Conservation (phyloP, 1,140 invertebrate genomes). For the Scylla paramamosain region DNA sequence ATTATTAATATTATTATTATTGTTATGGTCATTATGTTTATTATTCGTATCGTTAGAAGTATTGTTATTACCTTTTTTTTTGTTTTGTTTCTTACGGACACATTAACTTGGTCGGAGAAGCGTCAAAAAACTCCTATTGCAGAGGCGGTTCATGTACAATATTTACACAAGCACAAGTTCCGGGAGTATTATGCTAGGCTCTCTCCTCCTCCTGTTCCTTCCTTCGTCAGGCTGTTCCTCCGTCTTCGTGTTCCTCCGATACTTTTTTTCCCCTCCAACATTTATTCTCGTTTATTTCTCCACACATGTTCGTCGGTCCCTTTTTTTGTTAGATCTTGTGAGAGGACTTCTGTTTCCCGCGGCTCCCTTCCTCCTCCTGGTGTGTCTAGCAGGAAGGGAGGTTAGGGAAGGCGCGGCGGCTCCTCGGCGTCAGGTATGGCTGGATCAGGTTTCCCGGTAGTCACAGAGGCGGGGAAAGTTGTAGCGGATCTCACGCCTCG, state of each 20-base stretch:
- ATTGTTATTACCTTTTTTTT: conserved; percentile 30
- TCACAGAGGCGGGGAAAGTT: too few species aligned
- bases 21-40: background rate
- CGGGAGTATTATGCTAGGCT: background rate
- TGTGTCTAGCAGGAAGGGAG: too few species aligned
- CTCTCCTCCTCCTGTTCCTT: conserved; percentile 24
- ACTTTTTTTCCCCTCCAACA: background rate
- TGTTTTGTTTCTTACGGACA: background rate
- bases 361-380: too few species aligned
- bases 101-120: background rate
- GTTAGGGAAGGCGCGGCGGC: too few species aligned
- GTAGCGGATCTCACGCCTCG: background rate
- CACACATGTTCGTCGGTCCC: too few species aligned
- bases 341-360: too few species aligned
- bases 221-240: background rate
- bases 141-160: background rate
- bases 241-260: background rate
- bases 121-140: background rate
- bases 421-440: too few species aligned
- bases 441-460: too few species aligned
- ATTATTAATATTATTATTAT: conserved; percentile 30
- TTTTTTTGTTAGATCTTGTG: too few species aligned
- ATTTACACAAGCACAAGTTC: background rate
- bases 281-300: background rate
- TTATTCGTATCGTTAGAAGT: background rate